Conservation (phyloP, 2,113 vertebrate genomes). For the Rallus limicola region DNA sequence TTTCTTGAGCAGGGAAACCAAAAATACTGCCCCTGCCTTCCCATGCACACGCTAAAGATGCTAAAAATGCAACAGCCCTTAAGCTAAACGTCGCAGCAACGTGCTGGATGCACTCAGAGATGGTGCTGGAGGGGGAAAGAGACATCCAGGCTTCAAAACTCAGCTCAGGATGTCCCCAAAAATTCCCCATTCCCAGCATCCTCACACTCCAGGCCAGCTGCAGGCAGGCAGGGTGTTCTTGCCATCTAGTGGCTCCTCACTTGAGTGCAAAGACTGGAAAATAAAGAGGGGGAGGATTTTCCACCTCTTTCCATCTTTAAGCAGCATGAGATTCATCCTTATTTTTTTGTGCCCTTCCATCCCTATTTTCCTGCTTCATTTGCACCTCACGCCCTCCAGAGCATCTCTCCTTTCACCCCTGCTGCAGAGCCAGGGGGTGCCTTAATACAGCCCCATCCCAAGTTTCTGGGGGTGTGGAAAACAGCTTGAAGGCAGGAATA, state of each 20-base stretch:
- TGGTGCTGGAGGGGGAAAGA: not conserved
- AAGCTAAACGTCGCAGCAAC: not conserved
- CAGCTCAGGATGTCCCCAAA: not conserved
- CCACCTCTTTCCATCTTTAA: not conserved
- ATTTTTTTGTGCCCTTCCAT: not conserved
- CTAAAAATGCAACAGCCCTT: not conserved
- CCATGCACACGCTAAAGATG: rapidly evolving
- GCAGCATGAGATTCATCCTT: not conserved
- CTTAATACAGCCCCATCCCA: rapidly evolving
- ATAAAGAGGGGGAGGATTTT: no score
- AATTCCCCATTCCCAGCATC: not conserved
- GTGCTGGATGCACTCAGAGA: not conserved
- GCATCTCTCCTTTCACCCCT: not conserved
- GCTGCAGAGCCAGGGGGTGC: no score
- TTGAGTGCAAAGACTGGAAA: not conserved
- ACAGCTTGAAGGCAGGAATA: not conserved
- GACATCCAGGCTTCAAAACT: not conserved
- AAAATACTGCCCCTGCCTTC: not conserved
- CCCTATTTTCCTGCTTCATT: rapidly evolving
- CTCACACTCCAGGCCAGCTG: not conserved
- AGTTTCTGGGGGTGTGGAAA: not conserved
- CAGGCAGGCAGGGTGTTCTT: not conserved
- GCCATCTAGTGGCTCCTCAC: not conserved
- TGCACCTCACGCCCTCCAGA: not conserved
- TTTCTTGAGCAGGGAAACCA: not conserved